phyloP scores from a whole-genome alignment of 2,888 invertebrate genomes.

The Andricus curvator region DNA sequence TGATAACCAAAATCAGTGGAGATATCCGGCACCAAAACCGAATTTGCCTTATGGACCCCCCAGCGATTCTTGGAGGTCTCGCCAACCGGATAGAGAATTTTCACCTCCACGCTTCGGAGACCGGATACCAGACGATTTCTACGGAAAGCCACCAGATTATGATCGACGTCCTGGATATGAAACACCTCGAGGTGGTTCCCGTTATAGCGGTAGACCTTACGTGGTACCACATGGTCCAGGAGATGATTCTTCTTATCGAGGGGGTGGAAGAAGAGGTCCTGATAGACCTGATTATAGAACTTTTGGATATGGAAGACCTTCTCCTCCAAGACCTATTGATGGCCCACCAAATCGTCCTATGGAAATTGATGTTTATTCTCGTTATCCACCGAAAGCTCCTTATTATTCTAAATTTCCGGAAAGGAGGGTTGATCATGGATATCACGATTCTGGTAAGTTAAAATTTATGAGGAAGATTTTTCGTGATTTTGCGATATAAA shows the following conservation, averaged over 20 bases:
- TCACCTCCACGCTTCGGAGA: constrained; percentile 38
- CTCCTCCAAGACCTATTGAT: constrained; percentile 24
- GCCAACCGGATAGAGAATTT: constrained; percentile 54
- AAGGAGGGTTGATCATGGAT: constrained; percentile 51
- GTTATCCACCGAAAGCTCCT: constrained; percentile 38
- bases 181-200: constrained; percentile 7
- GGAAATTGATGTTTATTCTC: constrained; percentile 40
- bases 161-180: constrained; percentile 36
- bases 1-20: constrained; percentile 36
- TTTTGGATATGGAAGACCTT: constrained; percentile 45
- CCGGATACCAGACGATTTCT: constrained; percentile 38
- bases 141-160: constrained; percentile 15
- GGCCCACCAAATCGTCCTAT: constrained; percentile 15
- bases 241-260: constrained; percentile 26
- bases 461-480: constrained; percentile 54
- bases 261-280: constrained; percentile 29
- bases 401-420: constrained; percentile 54
- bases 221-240: constrained; percentile 22
- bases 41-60: constrained; percentile 39
- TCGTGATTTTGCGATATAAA: too few species aligned
- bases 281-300: constrained; percentile 45
- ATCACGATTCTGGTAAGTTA: constrained; percentile 59
- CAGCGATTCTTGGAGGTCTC: constrained; percentile 49
- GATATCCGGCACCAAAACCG: constrained; percentile 72
- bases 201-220: constrained; percentile 16